Evolutionary conservation across 2,888 invertebrate species (phyloP).

Genomic region (Agrotis ipsilon): DNA sequence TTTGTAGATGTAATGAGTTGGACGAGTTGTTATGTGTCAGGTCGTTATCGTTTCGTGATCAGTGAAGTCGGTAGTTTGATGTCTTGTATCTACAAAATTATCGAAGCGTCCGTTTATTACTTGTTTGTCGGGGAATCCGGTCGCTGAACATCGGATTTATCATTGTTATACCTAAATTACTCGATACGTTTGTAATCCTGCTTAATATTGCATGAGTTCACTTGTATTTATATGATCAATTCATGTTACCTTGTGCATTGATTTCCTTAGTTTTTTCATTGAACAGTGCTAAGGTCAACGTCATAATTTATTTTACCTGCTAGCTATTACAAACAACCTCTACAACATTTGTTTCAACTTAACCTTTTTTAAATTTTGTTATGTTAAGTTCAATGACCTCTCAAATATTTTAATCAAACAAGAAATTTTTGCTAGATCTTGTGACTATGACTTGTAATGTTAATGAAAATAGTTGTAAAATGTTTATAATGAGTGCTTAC

Average conservation of each 20-base stretch:
- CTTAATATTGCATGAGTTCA: not conserved
- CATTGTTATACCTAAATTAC: not conserved
- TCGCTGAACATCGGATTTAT: constrained; percentile 24
- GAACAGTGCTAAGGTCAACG: not conserved
- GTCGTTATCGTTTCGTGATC: constrained; percentile 32
- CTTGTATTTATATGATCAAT: constrained; percentile 9
- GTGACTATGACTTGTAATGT: not conserved
- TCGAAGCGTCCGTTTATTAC: constrained; percentile 13
- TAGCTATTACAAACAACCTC: not conserved
- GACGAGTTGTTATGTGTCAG: constrained; percentile 19
- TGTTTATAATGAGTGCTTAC: not conserved
- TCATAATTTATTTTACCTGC: constrained; percentile 26
- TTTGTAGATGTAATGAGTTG: constrained; percentile 24
- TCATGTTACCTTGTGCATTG: not conserved
- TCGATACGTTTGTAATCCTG: not conserved
- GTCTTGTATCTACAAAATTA: constrained; percentile 20
- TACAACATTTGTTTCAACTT: not conserved
- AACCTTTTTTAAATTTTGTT: constrained; percentile 9
- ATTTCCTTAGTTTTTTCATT: constrained; percentile 15
- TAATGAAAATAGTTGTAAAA: not conserved
- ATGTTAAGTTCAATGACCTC: constrained; percentile 60
- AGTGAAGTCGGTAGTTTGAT: constrained; percentile 40
- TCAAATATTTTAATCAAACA: constrained; percentile 12
- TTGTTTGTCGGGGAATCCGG: constrained; percentile 25
- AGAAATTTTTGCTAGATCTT: not conserved